A percentile compares a stretch with the other conserved stretches of the same genome.
Evolutionary conservation across 2,113 vertebrate species (phyloP).

Genomic region (Hiodon alosoides): DNA sequence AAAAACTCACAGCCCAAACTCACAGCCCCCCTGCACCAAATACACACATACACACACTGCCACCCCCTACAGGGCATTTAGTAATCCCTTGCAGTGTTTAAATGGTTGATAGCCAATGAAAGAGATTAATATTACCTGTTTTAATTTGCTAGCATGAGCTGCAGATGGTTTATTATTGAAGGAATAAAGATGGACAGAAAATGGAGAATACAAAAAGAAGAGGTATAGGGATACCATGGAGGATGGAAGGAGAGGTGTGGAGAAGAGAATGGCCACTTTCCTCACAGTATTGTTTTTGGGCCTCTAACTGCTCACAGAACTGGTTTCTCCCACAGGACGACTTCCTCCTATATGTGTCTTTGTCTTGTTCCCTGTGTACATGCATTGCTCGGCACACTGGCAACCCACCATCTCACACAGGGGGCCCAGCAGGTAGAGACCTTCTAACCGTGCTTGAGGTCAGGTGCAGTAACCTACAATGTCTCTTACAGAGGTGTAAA

Average conservation of each 20-base stretch:
- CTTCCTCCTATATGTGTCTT: too few species aligned
- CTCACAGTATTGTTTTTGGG: background rate
- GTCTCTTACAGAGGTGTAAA: too few species aligned
- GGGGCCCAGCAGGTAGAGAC: too few species aligned
- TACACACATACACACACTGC: conserved; percentile 6
- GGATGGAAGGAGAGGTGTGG: too few species aligned
- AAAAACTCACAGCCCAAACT: background rate
- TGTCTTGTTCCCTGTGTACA: too few species aligned
- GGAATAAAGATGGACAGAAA: background rate
- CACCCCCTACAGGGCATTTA: background rate
- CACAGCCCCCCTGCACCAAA: background rate
- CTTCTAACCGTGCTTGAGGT: too few species aligned
- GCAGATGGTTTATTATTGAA: background rate
- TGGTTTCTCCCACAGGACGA: too few species aligned
- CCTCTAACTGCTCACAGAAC: background rate
- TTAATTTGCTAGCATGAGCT: too few species aligned
- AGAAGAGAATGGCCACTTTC: too few species aligned
- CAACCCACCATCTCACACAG: too few species aligned
- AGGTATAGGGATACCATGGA: background rate
- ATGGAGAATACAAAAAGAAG: background rate
- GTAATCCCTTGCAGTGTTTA: background rate
- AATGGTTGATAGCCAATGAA: background rate
- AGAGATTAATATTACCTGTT: conserved; percentile 4
- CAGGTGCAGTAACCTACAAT: too few species aligned
- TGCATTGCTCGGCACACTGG: too few species aligned